Percentiles rank a stretch among this genome's conserved stretches.
These are phyloP conservation scores for Rhinella marina DNA, from an alignment of 2,797 vertebrate species.

Conservation along the genomic window DNA sequence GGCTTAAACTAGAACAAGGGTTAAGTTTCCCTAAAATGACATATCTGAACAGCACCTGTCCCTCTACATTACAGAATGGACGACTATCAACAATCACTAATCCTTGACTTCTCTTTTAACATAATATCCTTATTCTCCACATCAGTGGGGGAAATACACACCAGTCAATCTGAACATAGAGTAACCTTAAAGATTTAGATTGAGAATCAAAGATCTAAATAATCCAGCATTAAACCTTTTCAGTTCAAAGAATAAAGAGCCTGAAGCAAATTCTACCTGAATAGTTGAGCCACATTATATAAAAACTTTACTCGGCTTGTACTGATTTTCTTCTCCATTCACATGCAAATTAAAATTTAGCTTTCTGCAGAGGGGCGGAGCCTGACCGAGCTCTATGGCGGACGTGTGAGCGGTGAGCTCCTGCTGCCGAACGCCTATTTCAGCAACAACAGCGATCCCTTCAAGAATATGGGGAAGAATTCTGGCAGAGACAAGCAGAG, in stretches of 20 bases:
- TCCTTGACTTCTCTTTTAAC: slow-evolving; percentile 52
- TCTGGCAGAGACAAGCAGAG: too few species aligned
- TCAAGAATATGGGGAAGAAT: too few species aligned
- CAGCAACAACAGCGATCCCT: too few species aligned
- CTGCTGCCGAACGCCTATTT: too few species aligned
- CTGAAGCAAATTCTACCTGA: too few species aligned
- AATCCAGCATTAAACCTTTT: not conserved
- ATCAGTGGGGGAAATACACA: slow-evolving; percentile 46
- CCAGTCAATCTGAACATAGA: slow-evolving; percentile 50
- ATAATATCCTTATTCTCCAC: slow-evolving; percentile 56
- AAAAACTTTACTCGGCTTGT: too few species aligned
- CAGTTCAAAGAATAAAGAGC: not conserved
- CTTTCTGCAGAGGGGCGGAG: too few species aligned
- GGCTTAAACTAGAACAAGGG: slow-evolving; percentile 34
- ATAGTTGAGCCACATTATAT: too few species aligned
- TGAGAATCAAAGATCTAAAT: slow-evolving; percentile 9
- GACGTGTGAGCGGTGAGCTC: too few species aligned
- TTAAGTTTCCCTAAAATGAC: slow-evolving; percentile 33
- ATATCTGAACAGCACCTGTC: slow-evolving; percentile 29
- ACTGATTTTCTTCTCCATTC: too few species aligned
- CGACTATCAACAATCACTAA: slow-evolving; percentile 24
- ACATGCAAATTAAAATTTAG: too few species aligned
- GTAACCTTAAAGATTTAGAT: slow-evolving; percentile 29
- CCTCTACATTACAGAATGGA: not conserved
- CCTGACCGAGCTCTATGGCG: too few species aligned